Evolutionary conservation across 2,113 vertebrate genomes (phyloP).

Genomic region (Genyomyrus donnyi): DNA sequence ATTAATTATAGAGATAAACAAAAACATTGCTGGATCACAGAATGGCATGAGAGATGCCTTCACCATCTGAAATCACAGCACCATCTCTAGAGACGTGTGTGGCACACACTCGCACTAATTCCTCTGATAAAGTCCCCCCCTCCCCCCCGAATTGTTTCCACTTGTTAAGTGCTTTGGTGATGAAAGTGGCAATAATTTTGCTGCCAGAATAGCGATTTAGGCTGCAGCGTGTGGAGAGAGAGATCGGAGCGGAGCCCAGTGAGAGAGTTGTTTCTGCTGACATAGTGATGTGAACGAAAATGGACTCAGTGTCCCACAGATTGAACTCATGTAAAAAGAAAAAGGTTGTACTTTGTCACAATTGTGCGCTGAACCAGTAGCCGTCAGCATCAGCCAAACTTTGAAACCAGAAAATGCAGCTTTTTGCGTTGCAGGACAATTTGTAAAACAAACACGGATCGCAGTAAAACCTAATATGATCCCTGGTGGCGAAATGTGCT

Average conservation of each 20-base stretch:
- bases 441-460: not conserved
- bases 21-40: slow-evolving; percentile 21
- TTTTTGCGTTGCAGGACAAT: not conserved
- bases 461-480: not conserved
- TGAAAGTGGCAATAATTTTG: not conserved
- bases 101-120: not conserved
- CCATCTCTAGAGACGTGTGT: not conserved
- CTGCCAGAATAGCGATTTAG: not conserved
- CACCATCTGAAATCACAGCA: not conserved
- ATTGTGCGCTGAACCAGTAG: not conserved
- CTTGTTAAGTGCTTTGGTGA: not conserved
- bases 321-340: not conserved
- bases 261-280: not conserved
- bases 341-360: not conserved
- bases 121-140: not conserved
- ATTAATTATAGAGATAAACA: slow-evolving; percentile 38
- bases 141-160: not conserved
- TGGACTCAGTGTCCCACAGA: not conserved
- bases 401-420: not conserved
- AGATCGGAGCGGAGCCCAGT: not conserved
- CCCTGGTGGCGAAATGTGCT: not conserved
- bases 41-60: not conserved
- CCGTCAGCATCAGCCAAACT: not conserved
- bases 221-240: not conserved
- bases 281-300: not conserved